phyloP scores from a whole-genome alignment of 92 coral and sea anemone genomes.

The Epizoanthus stellaris region DNA sequence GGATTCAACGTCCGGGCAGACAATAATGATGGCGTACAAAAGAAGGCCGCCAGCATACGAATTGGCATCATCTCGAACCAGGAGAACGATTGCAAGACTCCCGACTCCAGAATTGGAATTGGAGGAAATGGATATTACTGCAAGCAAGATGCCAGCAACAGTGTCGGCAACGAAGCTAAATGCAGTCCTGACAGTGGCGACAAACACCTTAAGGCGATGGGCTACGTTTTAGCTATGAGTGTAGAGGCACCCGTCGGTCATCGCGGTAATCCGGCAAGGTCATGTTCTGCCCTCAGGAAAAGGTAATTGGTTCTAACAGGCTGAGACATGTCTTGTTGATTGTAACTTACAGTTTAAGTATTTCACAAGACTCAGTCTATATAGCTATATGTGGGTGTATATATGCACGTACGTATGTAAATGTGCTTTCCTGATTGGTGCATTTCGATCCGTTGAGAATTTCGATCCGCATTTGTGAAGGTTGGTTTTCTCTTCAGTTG shows the following conservation, averaged over 20 bases:
- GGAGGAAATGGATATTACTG: constrained; percentile 22
- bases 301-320: not conserved
- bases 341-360: too few relatives aligned
- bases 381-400: too few relatives aligned
- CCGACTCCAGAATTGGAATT: constrained; percentile 41
- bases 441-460: too few relatives aligned
- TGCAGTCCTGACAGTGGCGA: constrained; percentile 14
- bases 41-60: not conserved
- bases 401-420: too few relatives aligned
- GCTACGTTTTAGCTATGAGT: constrained; percentile 20
- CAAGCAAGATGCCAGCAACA: constrained; percentile 19
- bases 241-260: constrained; percentile 6
- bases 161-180: constrained; percentile 27
- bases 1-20: constrained; percentile 4
- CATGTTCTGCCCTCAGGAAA: constrained; percentile 28
- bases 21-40: not conserved
- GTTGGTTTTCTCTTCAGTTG: too few relatives aligned
- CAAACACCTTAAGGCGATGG: constrained; percentile 32
- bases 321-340: too few relatives aligned
- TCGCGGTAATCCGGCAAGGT: constrained; percentile 36
- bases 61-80: constrained; percentile 19
- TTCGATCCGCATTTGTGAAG: too few relatives aligned
- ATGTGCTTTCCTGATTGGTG: too few relatives aligned
- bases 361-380: too few relatives aligned
- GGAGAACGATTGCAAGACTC: constrained; percentile 5